Conservation (phyloP, 2,888 invertebrate genomes). For the Oxyteleia sp. region DNA sequence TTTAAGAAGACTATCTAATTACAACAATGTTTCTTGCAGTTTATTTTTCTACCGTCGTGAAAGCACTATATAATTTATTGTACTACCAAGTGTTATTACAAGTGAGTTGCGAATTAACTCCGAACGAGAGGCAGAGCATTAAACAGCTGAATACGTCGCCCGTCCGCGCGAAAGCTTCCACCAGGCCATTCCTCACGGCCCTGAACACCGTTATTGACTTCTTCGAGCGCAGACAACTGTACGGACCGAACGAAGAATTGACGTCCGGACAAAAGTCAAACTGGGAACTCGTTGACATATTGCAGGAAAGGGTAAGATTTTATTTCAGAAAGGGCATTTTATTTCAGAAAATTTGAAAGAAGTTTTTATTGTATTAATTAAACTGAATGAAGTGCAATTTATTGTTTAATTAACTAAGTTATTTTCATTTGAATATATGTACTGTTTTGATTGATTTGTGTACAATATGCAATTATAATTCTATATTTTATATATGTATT, state of each 20-base stretch:
- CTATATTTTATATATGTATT: too few relatives aligned
- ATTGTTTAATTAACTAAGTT: too few relatives aligned
- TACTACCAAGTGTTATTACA: constrained; percentile 96
- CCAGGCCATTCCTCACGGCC: constrained; percentile 80
- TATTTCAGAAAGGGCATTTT: too few relatives aligned
- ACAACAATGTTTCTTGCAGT: constrained; percentile 89
- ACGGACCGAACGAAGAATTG: constrained; percentile 74
- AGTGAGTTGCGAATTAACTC: constrained; percentile 91
- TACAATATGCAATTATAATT: too few relatives aligned
- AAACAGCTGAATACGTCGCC: constrained; percentile 38
- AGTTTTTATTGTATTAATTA: too few relatives aligned
- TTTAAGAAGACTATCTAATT: constrained; percentile 23
- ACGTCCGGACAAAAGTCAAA: constrained; percentile 25
- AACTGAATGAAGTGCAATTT: too few relatives aligned
- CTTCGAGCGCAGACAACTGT: constrained; percentile 81
- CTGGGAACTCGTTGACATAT: constrained; percentile 43
- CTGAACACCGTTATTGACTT: constrained; percentile 81
- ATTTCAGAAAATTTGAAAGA: too few relatives aligned
- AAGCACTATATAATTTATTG: constrained; percentile 95
- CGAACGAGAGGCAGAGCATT: constrained; percentile 88
- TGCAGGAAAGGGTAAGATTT: constrained; percentile 48
- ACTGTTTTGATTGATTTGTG: too few relatives aligned
- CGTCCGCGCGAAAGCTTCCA: constrained; percentile 29
- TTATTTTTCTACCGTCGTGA: constrained; percentile 95
- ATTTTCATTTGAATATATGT: too few relatives aligned